A percentile compares a stretch with the other conserved stretches of the same genome.
Conservation (phyloP, 2,888 invertebrate species). For the Spatulosminthurus flaviceps region DNA sequence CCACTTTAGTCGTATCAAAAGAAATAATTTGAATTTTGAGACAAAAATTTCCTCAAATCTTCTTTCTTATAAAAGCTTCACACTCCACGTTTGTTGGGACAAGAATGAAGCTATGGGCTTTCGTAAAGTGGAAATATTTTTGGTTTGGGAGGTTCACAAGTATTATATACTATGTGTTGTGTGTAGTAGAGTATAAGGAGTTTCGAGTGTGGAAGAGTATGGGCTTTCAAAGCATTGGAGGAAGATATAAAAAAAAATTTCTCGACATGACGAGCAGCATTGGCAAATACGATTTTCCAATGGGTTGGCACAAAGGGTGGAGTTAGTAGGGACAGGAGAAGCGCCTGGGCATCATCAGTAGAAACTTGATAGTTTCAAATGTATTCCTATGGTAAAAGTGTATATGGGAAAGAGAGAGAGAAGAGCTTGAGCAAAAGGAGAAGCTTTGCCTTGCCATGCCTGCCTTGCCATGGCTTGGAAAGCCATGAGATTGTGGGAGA, state of each 20-base stretch:
- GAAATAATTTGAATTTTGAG: no score
- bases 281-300: slow-evolving; percentile 53
- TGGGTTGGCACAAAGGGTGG: slow-evolving; percentile 53
- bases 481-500: slow-evolving; percentile 3
- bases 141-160: slow-evolving; percentile 57
- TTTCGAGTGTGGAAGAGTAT: slow-evolving; percentile 22
- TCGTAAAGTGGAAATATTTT: slow-evolving; percentile 59
- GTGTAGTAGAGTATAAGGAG: neutral
- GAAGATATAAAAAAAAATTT: slow-evolving; percentile 16
- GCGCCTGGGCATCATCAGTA: slow-evolving; percentile 29
- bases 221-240: neutral
- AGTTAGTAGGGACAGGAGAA: slow-evolving; percentile 33
- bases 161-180: slow-evolving; percentile 35
- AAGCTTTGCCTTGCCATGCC: neutral
- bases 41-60: neutral
- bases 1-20: no score
- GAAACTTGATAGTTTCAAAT: no score
- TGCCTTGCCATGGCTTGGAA: no score
- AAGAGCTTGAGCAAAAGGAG: neutral
- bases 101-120: slow-evolving; percentile 59
- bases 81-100: slow-evolving; percentile 60
- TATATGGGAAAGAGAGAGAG: no score
- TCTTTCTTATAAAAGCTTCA: slow-evolving; percentile 37
- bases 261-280: slow-evolving; percentile 36
- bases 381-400: no score